Percentiles rank a stretch among this genome's conserved stretches.
These are phyloP conservation scores for Synanthedon andrenaeformis DNA, from an alignment of 2,888 invertebrate genomes.

Conservation along the genomic window DNA sequence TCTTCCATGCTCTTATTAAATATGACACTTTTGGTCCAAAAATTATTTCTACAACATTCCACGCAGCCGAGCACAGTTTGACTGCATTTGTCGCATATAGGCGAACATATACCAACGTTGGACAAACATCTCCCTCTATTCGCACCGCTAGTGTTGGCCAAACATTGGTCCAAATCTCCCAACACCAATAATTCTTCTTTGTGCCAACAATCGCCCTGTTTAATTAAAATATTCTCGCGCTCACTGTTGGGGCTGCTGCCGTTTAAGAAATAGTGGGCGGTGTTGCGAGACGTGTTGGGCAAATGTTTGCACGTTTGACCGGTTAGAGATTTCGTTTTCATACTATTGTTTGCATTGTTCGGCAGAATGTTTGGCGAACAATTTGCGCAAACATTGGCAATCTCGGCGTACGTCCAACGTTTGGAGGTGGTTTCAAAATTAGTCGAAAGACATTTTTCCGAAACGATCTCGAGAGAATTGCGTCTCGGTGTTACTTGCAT, in stretches of 20 bases:
- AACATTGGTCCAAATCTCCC: constrained; percentile 1
- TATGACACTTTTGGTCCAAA: constrained; percentile 20
- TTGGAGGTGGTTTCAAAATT: neutral
- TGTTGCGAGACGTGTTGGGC: constrained; percentile 5
- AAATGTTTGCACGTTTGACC: constrained; percentile 12
- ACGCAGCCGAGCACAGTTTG: constrained; percentile 13
- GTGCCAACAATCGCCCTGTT: too few relatives aligned
- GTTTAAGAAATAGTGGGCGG: too few relatives aligned
- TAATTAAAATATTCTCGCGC: too few relatives aligned
- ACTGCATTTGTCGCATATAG: neutral
- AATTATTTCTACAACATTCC: constrained; percentile 30
- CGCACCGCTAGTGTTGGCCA: neutral
- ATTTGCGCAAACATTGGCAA: neutral
- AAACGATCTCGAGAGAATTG: constrained; percentile 18
- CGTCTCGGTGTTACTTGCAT: constrained; percentile 25
- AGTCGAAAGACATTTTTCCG: constrained; percentile 12
- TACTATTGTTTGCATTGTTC: neutral
- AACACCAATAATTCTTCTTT: too few relatives aligned
- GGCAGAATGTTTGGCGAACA: neutral
- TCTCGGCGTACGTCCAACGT: neutral
- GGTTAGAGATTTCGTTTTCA: neutral
- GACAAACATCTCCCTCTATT: constrained; percentile 1
- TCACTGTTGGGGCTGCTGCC: too few relatives aligned
- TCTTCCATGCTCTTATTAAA: neutral
- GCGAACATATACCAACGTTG: constrained; percentile 3